Base-by-base conservation (phyloP, 2,888 invertebrate genomes). In the Trichopria drosophilae region DNA sequence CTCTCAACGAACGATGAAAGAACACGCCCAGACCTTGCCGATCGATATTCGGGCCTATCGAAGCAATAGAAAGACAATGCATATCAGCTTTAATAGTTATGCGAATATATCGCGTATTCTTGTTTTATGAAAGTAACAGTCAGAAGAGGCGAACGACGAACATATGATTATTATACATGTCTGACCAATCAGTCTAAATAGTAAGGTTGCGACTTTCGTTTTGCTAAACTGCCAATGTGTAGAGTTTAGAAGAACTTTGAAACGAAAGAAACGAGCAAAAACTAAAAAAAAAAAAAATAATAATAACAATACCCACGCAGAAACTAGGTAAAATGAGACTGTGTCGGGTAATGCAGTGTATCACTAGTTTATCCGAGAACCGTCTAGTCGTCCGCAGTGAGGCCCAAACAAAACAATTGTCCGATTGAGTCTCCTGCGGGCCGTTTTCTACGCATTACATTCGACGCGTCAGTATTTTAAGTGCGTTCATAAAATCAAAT, bases 401-500 rank as follows among this genome's bases (percentile, higher is more conserved):
- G n/a, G n/a, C n/a, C n/a, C n/a, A n/a, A n/a, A n/a, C n/a, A n/a
- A n/a, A n/a, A n/a, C n/a, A n/a, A n/a, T n/a, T n/a, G n/a, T n/a
- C n/a, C n/a, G n/a, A n/a, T n/a, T n/a, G n/a, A n/a, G n/a, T n/a
- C n/a, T n/a, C 51, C 51, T 37, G 6, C 23, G 32, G 50, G 49
- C 49, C 49, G 36, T 46, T 55, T 55, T 55, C 47, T 53, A 55
- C 31, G 46, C 46, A 53, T 53, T 37, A 36, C 39, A 39, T 45
- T 46, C 19, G 28, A 50, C 37, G 53, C 53, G 43, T 59, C 64
- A 62, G 64, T 64, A 64, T 64, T 64, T 66, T 70, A 73, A 70
- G 68, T 70, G 66, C 64, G 68, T 73, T 72, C 67, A 64, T 68
- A 71, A 75, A 73, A 73, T 72, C 72, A 72, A 73, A 70, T 62